These are phyloP conservation scores for Acrocephalus kingi DNA, from an alignment of 2,113 vertebrate genomes.

Conservation along the genomic window DNA sequence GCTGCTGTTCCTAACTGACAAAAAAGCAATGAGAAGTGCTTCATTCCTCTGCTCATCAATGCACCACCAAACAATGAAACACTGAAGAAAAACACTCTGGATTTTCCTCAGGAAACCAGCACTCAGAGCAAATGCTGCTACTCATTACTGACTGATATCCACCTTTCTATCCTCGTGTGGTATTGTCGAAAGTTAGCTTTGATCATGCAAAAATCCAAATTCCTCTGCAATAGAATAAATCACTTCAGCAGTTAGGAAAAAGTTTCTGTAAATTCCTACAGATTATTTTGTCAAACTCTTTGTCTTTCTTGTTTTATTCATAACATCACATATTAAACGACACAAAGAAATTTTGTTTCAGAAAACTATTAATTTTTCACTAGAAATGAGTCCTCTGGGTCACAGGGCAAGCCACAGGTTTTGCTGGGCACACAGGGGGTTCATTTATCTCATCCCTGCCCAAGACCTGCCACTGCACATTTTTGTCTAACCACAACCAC, in stretches of 20 bases:
- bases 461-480: not conserved
- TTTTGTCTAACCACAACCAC: not conserved
- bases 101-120: not conserved
- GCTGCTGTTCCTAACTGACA: not conserved
- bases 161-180: not conserved
- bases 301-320: not conserved
- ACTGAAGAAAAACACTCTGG: not conserved
- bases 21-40: not conserved
- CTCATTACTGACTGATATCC: not conserved
- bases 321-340: not conserved
- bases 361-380: constrained; percentile 2
- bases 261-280: not conserved
- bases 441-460: not conserved
- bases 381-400: not conserved
- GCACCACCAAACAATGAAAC: not conserved
- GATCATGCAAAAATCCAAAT: not conserved
- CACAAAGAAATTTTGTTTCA: not conserved
- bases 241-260: not conserved
- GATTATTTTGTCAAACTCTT: not conserved
- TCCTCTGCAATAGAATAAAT: not conserved
- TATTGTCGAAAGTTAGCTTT: not conserved
- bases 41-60: not conserved
- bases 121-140: not conserved
- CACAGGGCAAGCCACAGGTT: not conserved
- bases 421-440: not conserved